Evolutionary conservation across 2,797 vertebrate genomes (phyloP).

Genomic region (Pantherophis alleghaniensis): DNA sequence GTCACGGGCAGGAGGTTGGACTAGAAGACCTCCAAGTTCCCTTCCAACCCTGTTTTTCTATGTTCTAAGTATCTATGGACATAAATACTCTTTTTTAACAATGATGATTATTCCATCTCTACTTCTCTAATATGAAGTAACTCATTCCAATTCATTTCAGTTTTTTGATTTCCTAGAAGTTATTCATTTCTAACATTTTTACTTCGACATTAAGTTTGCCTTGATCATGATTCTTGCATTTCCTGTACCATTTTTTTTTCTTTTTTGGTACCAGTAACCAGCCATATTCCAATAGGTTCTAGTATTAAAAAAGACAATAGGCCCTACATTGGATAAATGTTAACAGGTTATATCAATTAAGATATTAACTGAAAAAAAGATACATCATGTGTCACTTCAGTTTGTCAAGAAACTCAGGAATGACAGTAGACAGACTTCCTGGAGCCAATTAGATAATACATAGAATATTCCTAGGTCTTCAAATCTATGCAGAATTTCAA

Average conservation of each 20-base stretch:
- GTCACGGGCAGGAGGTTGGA: too few relatives aligned
- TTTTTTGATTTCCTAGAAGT: neutral
- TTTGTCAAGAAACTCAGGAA: neutral
- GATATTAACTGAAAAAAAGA: neutral
- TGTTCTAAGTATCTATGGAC: neutral
- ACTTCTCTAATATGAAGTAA: neutral
- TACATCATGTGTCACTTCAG: neutral
- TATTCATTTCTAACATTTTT: too few relatives aligned
- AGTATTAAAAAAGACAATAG: neutral
- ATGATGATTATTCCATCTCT: neutral
- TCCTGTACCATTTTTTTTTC: neutral
- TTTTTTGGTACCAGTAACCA: neutral
- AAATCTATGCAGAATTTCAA: neutral
- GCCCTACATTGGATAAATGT: neutral
- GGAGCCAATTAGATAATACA: neutral
- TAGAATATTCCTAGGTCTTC: neutral
- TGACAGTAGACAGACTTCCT: neutral
- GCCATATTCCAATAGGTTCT: neutral
- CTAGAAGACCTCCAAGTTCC: too few relatives aligned
- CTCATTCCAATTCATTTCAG: neutral
- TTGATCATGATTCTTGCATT: neutral
- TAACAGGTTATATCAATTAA: neutral
- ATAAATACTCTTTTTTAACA: neutral
- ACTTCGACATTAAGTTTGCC: neutral
- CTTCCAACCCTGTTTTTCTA: too few relatives aligned